Percentiles rank a stretch among this genome's conserved stretches.
Evolutionary conservation across 2,888 invertebrate genomes (phyloP).

Genomic region (Branchipolynoe longqiensis): DNA sequence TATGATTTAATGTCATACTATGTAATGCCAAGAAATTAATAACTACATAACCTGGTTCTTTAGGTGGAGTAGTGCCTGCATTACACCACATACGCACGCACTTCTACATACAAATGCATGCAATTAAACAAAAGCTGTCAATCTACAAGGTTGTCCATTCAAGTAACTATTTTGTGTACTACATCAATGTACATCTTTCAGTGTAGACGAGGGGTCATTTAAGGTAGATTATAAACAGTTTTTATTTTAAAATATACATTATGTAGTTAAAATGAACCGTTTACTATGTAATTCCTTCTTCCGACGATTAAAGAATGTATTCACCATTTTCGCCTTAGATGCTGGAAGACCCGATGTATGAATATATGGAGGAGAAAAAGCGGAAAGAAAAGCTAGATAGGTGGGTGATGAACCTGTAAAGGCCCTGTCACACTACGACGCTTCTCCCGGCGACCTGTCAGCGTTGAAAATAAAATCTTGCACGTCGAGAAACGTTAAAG

Average conservation of each 20-base stretch:
- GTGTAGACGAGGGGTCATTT: no score
- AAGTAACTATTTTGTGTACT: no score
- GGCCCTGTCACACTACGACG: no score
- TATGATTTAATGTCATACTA: not conserved
- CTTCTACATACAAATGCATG: not conserved
- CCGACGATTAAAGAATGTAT: not conserved
- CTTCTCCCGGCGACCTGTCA: no score
- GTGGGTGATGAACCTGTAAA: slow-evolving; percentile 2
- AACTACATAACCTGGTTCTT: not conserved
- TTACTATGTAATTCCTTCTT: not conserved
- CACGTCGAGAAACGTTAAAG: no score
- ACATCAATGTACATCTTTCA: no score
- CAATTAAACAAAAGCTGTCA: not conserved
- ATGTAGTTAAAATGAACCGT: not conserved
- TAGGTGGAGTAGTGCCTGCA: not conserved
- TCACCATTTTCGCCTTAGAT: not conserved
- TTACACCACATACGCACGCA: no score
- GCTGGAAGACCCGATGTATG: slow-evolving; percentile 58
- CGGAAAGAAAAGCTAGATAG: slow-evolving; percentile 42
- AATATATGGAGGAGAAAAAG: slow-evolving; percentile 56
- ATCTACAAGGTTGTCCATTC: no score
- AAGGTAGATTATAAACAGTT: not conserved
- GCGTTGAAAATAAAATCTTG: no score
- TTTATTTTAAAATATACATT: not conserved
- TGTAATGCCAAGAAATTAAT: not conserved